Percentiles rank a stretch among this genome's conserved stretches.
Conservation (phyloP, 2,797 vertebrate genomes). For the Chloroceryle amazona region DNA sequence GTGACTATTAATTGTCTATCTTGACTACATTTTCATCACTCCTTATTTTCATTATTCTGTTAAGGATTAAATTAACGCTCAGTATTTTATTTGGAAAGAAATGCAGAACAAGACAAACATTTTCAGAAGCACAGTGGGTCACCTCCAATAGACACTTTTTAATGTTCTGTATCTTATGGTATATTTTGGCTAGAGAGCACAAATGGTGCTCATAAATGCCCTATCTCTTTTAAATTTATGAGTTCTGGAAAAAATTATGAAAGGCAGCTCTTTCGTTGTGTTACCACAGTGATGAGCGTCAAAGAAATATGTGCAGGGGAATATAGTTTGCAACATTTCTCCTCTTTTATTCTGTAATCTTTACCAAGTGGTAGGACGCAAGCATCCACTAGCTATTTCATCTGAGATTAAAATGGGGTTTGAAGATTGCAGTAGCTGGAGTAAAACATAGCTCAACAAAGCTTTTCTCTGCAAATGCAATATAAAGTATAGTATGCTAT, state of each 20-base stretch:
- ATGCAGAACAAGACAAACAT: not conserved
- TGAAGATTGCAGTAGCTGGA: not conserved
- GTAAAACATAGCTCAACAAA: conserved; percentile 17
- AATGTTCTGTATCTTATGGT: not conserved
- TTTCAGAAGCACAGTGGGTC: not conserved
- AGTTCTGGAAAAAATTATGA: conserved; percentile 53
- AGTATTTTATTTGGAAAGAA: not conserved
- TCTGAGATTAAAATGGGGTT: conserved; percentile 14
- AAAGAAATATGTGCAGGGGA: not conserved
- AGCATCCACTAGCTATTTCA: conserved; percentile 7
- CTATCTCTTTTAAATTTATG: not conserved
- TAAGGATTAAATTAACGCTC: conserved; percentile 47
- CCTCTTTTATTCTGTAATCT: not conserved
- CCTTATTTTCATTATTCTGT: conserved; percentile 31
- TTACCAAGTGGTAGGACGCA: not conserved
- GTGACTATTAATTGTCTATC: not conserved
- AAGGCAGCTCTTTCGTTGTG: not conserved
- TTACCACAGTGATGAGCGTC: not conserved
- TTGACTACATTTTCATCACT: conserved; percentile 15
- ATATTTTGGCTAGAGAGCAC: not conserved
- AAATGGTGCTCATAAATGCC: conserved; percentile 1
- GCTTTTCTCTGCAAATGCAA: conserved; percentile 3
- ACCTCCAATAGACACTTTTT: not conserved
- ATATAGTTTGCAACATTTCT: not conserved
- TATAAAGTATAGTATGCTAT: not conserved